phyloP scores from a whole-genome alignment of 2,797 vertebrate species.

The Arnoldichthys spilopterus region DNA sequence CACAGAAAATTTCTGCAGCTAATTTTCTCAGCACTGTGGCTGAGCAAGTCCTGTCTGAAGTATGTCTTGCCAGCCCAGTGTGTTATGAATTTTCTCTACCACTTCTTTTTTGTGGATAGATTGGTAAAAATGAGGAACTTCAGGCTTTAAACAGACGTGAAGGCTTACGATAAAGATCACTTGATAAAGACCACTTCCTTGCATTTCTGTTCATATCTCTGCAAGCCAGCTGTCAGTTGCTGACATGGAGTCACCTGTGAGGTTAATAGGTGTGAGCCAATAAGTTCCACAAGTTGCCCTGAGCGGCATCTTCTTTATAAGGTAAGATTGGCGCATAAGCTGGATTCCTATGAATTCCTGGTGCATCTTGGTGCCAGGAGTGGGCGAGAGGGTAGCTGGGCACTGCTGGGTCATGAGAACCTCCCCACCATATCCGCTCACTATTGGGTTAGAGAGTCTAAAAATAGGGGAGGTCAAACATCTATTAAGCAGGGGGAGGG shows the following conservation, averaged over 20 bases:
- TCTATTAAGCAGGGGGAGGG: slow-evolving; percentile 65
- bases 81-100: background rate
- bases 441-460: slow-evolving; percentile 82
- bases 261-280: slow-evolving; percentile 4
- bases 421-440: slow-evolving; percentile 78
- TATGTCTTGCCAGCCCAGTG: background rate
- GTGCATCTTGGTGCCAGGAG: slow-evolving; percentile 74
- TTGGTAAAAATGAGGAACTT: slow-evolving; percentile 52
- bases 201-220: slow-evolving; percentile 52
- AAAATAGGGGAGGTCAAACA: slow-evolving; percentile 83
- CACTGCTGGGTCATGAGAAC: slow-evolving; percentile 88
- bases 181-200: slow-evolving; percentile 54
- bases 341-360: slow-evolving; percentile 71
- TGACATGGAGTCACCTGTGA: slow-evolving; percentile 50
- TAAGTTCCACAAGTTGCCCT: background rate
- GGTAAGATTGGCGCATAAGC: slow-evolving; percentile 72
- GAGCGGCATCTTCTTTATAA: slow-evolving; percentile 76
- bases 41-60: background rate
- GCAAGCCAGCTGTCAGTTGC: slow-evolving; percentile 23
- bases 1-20: too few relatives aligned
- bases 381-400: slow-evolving; percentile 69
- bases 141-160: slow-evolving; percentile 38
- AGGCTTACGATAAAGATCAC: slow-evolving; percentile 50
- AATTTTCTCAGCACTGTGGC: background rate
- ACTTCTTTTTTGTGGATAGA: background rate